A percentile compares a stretch with the other conserved stretches of the same genome.
These are phyloP conservation scores for Cygnus buccinator DNA, from an alignment of 2,113 vertebrate species.

Conservation along the genomic window DNA sequence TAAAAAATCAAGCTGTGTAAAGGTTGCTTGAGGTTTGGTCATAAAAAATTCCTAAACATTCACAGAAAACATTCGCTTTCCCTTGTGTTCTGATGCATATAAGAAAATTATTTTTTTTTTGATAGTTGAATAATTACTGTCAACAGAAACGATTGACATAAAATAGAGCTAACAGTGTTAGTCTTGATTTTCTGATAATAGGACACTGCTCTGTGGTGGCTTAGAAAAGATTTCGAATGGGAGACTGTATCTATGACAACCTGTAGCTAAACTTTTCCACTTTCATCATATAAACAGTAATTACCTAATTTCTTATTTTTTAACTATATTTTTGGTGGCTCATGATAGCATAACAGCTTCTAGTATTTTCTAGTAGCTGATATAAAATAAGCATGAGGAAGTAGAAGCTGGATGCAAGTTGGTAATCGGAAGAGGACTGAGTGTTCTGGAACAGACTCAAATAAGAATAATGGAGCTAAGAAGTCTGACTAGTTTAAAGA, in stretches of 20 bases:
- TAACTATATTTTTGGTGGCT: not conserved
- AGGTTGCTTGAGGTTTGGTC: not conserved
- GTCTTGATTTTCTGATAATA: not conserved
- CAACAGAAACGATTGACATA: not conserved
- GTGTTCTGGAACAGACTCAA: not conserved
- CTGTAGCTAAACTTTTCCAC: not conserved
- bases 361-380: not conserved
- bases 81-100: not conserved
- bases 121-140: not conserved
- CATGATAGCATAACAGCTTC: not conserved
- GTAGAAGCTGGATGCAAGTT: not conserved
- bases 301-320: not conserved
- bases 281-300: not conserved
- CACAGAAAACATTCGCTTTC: not conserved
- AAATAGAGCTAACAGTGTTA: not conserved
- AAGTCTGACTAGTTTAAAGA: not conserved
- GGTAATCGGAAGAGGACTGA: not conserved
- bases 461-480: not conserved
- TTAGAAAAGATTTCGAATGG: not conserved
- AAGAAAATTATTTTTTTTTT: not conserved
- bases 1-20: not conserved
- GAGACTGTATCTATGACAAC: not conserved
- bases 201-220: not conserved
- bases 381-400: not conserved
- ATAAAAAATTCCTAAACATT: no score